Evolutionary conservation across 2,797 vertebrate species (phyloP).

Genomic region (Cyclopterus lumpus): DNA sequence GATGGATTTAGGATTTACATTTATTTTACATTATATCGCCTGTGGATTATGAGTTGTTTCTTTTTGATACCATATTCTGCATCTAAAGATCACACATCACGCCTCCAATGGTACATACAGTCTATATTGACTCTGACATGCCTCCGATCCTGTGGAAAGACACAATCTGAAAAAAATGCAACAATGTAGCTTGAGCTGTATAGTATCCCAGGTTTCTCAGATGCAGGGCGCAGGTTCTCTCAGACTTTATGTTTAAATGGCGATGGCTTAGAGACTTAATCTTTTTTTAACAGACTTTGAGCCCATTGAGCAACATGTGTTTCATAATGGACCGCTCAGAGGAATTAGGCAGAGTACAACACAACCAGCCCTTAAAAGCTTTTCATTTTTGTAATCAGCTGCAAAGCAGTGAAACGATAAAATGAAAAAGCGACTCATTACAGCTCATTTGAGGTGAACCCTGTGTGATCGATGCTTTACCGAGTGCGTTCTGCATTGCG

Average conservation of each 20-base stretch:
- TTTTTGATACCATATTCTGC: constrained; percentile 27
- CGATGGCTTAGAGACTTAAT: constrained; percentile 66
- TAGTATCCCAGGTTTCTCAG: constrained; percentile 29
- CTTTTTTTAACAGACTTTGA: constrained; percentile 73
- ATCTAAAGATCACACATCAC: constrained; percentile 6
- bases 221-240: constrained; percentile 27
- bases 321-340: constrained; percentile 71
- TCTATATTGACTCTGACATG: constrained; percentile 19
- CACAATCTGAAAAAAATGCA: constrained; percentile 4
- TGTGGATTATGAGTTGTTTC: neutral
- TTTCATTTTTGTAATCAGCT: constrained; percentile 80
- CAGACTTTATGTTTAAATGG: constrained; percentile 59
- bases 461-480: constrained; percentile 18
- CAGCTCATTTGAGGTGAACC: constrained; percentile 50
- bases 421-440: constrained; percentile 57
- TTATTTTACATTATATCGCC: constrained; percentile 35
- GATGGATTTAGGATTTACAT: constrained; percentile 39
- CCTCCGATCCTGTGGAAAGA: constrained; percentile 10
- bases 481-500: neutral
- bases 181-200: constrained; percentile 6
- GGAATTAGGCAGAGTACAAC: constrained; percentile 63
- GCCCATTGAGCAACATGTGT: constrained; percentile 76
- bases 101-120: neutral
- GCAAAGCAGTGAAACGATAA: constrained; percentile 60
- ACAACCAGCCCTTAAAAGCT: constrained; percentile 67